Base-by-base conservation (phyloP, 1,140 invertebrate species). In the Oryctes rhinoceros region DNA sequence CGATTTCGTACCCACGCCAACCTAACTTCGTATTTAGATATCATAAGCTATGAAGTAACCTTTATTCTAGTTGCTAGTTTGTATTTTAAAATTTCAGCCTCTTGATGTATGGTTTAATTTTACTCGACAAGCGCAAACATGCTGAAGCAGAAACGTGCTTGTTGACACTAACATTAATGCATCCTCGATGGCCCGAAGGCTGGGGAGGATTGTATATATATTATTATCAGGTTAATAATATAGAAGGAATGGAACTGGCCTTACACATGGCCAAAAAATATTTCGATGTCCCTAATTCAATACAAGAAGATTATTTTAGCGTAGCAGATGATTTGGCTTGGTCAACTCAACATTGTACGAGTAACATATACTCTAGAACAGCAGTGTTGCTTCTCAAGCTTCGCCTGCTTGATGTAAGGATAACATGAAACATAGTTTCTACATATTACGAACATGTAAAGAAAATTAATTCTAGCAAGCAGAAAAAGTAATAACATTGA, bases 121-220 rank as follows among this genome's bases (percentile, higher is more conserved):
- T 86, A 39, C 71, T 77, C 3, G 80, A 85, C 35, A 84, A 83
- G 80, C 78, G 74, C 24, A 75, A 82, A 53, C 75, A 78, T 20
- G 79, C 83, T 35, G 82, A 85, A 78, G 84, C 85, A 4, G 86
- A 86, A 83, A 85, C 83, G 9, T 85, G 84, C 81, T 84, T 86
- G 13, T 75, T 86, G 65, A 84, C 83, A 15, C 15, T 84, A 30
- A 67, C 84, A 67, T 65, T 83, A 11, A 67, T 80, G 39, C 47
- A 83, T 15, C 80, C 84, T 6, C 80, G 80, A 78, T 86, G 84
- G 84, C n/a, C 81, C 1, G 84, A 85, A 83, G 84, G 82, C 44
- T 86, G 85, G 85, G 83, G 81, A 30, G 76, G 82, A 18, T 48
- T 85, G 6, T 85, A 83, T 65, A 18, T 84, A 15, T 85, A 84